Evolutionary conservation across 2,797 vertebrate genomes (phyloP).

Genomic region (Pseudochirops corinnae): DNA sequence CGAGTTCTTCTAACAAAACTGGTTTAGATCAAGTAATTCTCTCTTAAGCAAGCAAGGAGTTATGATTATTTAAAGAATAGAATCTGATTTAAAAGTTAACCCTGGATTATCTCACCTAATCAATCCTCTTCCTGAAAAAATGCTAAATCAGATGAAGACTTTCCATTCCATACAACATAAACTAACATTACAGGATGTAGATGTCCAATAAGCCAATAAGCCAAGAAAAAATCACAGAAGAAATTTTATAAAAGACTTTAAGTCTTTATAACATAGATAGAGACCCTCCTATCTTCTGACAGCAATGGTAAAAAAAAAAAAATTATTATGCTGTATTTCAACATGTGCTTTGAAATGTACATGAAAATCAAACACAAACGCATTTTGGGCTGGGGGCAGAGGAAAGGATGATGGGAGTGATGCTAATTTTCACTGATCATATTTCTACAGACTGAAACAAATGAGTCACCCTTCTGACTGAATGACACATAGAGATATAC

Average conservation of each 20-base stretch:
- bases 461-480: conserved; percentile 63
- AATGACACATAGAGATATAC: conserved; percentile 56
- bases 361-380: not conserved
- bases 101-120: not conserved
- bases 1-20: not conserved
- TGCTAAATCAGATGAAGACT: not conserved
- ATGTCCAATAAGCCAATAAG: not conserved
- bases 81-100: not conserved
- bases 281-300: not conserved
- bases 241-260: not conserved
- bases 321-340: not conserved
- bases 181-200: not conserved
- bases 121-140: not conserved
- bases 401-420: not conserved
- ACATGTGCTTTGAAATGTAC: not conserved
- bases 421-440: conserved; percentile 49
- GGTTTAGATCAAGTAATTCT: not conserved
- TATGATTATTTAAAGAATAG: not conserved
- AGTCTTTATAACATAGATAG: fast-evolving
- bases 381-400: not conserved
- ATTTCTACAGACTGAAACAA: conserved; percentile 55
- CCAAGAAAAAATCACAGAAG: not conserved
- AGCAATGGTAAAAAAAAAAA: not conserved
- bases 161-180: not conserved
- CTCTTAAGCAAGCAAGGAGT: not conserved